Base-by-base conservation (phyloP, 2,888 invertebrate genomes). In the Hecatera dysodea region DNA sequence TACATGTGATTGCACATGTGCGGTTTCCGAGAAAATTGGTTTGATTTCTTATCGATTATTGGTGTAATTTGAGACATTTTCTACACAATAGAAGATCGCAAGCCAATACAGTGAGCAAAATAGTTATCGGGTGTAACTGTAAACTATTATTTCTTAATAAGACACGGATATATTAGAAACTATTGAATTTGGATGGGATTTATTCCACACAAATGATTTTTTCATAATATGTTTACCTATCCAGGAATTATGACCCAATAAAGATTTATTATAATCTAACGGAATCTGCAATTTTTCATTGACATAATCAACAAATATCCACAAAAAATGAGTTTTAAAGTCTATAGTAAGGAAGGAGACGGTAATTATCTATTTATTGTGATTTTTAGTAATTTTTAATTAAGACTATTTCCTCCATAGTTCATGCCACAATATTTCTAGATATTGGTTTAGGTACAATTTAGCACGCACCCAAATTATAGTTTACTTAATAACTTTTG, bases 391-490 rank as follows among this genome's bases (percentile, higher is more conserved):
- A 15, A 27, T 42, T 57, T 17, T 57, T n/a, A n/a, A 19, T 19
- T 44, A 27, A 22, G 9, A 36, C 22, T 44, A 75, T 52, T 48
- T 22, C 39, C 29, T 39, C n/a, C 33, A 62, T n/a, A 52, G 27
- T 61, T 67, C 22, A 44, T 52, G 42, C 53, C 12, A 67, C 46
- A 64, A 39, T 61, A 63, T 61, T 42, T 52, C 55, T 80, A 66
- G 17, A 29, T 24, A 63, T 66, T 55, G 24, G 29, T 60, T 75
- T 68, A 78, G 84, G 82, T 83, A 83, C 72, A 70, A 46, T 57
- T 81, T 72, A 81, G 76, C 82, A 81, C 75, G 79, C 79, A 74
- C 66, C 70, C 27, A 42, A 56, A 61, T 67, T 46, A 67, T 56
- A 50, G 48, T 46, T 57, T 53, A n/a, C n/a, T n/a, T 7, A 36